Percentiles rank a stretch among this genome's conserved stretches.
Conservation (phyloP, 2,888 invertebrate species). For the Graphium colonna region DNA sequence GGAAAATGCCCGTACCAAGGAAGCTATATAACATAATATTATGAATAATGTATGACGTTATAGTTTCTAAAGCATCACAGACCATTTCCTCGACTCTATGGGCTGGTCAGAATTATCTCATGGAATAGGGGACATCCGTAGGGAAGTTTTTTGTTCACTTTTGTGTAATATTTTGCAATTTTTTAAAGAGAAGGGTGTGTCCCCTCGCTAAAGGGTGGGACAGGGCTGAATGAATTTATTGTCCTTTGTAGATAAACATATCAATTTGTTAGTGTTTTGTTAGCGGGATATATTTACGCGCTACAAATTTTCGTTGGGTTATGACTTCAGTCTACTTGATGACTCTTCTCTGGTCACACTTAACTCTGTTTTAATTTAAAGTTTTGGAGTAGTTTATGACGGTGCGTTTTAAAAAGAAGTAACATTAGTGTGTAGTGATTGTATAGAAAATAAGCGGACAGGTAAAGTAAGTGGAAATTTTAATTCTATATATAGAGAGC, state of each 20-base stretch:
- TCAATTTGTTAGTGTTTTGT: slow-evolving; percentile 24
- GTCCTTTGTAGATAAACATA: slow-evolving; percentile 24
- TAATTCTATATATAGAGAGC: no score
- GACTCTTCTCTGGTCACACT: slow-evolving; percentile 55
- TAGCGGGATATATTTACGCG: slow-evolving; percentile 35
- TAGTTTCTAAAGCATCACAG: slow-evolving; percentile 62
- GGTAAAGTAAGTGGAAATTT: no score
- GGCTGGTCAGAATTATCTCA: slow-evolving; percentile 63
- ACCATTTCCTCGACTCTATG: slow-evolving; percentile 74
- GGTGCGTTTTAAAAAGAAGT: neutral
- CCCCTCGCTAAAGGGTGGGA: slow-evolving; percentile 77
- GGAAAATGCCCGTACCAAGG: neutral
- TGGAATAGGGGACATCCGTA: slow-evolving; percentile 40
- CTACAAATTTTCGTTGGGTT: slow-evolving; percentile 57
- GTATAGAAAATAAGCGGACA: no score
- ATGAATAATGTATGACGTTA: slow-evolving; percentile 65
- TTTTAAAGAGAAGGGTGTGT: slow-evolving; percentile 75
- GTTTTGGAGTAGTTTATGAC: neutral
- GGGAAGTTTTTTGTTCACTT: slow-evolving; percentile 65
- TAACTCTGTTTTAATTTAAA: neutral
- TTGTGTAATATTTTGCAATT: slow-evolving; percentile 78
- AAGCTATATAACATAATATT: slow-evolving; percentile 11
- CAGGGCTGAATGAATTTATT: slow-evolving; percentile 64
- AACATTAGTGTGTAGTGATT: no score
- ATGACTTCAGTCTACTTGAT: slow-evolving; percentile 58